These are phyloP conservation scores for Acleris emargana DNA, from an alignment of 2,888 invertebrate species.

Conservation along the genomic window DNA sequence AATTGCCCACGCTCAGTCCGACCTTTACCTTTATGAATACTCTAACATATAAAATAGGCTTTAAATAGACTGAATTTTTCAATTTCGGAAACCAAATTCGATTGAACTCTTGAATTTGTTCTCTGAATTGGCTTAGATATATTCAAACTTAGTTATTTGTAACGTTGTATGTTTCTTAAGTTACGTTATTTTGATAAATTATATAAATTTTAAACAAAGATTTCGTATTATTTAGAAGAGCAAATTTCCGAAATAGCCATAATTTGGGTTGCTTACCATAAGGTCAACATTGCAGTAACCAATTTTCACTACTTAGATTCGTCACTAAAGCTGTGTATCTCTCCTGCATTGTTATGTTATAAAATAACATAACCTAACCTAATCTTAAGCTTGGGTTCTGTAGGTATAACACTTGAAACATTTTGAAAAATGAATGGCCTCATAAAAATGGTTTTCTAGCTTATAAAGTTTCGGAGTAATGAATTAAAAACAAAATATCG, in stretches of 20 bases:
- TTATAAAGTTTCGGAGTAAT: no score
- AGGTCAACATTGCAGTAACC: no score
- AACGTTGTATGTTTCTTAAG: slow-evolving; percentile 2
- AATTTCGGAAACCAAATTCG: slow-evolving; percentile 67
- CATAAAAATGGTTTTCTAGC: no score
- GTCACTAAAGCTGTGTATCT: no score
- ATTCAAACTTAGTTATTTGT: not conserved
- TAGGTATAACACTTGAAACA: no score
- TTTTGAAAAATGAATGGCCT: no score
- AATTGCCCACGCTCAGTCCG: slow-evolving; percentile 89
- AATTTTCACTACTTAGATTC: no score
- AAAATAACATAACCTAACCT: no score
- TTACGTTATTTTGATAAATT: slow-evolving; percentile 3
- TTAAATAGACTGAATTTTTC: slow-evolving; percentile 23
- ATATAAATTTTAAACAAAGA: not conserved
- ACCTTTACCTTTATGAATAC: slow-evolving; percentile 84
- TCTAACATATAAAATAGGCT: slow-evolving; percentile 18
- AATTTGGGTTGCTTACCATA: no score
- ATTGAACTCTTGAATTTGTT: slow-evolving; percentile 68
- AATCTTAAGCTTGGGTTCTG: no score
- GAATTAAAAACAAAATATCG: no score
- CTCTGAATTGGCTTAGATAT: slow-evolving; percentile 49
- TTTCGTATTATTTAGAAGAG: slow-evolving; percentile 1
- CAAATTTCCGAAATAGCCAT: not conserved
- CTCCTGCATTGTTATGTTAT: no score